Conservation (phyloP, 1,140 invertebrate species). For the Orchestia grillus region DNA sequence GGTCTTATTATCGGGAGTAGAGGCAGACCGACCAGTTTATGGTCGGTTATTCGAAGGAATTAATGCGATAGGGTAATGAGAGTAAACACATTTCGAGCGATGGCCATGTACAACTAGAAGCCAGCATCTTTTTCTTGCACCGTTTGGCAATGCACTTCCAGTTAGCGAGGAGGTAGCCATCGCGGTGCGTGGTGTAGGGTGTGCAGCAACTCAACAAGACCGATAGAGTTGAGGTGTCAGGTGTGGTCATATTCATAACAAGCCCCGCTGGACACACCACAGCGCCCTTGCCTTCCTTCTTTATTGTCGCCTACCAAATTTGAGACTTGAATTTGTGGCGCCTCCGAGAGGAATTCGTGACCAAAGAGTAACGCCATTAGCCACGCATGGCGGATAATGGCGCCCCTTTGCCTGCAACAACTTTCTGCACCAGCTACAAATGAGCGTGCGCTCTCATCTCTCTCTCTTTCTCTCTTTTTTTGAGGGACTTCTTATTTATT, state of each 20-base stretch:
- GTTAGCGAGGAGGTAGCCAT: background rate
- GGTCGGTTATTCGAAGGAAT: background rate
- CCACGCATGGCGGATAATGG: slow-evolving; percentile 46
- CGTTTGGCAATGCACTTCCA: no score
- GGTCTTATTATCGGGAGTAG: background rate
- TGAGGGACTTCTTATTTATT: background rate
- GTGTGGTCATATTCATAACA: background rate
- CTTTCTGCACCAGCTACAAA: slow-evolving; percentile 52
- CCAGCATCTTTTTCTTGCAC: no score
- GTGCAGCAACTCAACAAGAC: background rate
- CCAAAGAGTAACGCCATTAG: slow-evolving; percentile 42
- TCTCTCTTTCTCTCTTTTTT: background rate
- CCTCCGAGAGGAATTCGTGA: slow-evolving; percentile 34
- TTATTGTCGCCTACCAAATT: slow-evolving; percentile 34
- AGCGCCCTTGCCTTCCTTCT: slow-evolving; percentile 1
- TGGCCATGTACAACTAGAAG: background rate
- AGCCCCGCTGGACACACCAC: background rate
- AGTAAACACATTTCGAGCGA: background rate
- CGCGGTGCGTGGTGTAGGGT: background rate
- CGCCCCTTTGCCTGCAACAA: background rate
- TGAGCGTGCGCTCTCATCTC: background rate
- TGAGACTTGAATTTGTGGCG: slow-evolving; percentile 29
- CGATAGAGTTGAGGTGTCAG: background rate
- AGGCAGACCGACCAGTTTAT: background rate
- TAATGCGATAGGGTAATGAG: background rate